Evolutionary conservation across 2,888 invertebrate species (phyloP), one percentile per base, ranked within the genome.

Genomic region (Tachina lurida): DNA sequence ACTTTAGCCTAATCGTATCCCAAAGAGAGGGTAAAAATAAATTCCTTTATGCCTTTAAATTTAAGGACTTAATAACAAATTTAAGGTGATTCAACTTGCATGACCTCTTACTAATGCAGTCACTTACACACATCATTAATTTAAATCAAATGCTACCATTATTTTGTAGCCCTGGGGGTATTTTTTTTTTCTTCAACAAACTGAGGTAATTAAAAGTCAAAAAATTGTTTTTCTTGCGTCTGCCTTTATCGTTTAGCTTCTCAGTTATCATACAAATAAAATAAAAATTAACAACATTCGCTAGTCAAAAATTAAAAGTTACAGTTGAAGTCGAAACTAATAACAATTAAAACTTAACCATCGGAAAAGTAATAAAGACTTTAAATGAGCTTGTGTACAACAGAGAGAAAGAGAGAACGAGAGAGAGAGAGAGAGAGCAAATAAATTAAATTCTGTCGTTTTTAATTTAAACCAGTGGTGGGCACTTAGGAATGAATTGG

Each of bases 211-310:
- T 31, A 65, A 76, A 63, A 47, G 13, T 39, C n/a, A 39, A 52
- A 58, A 63, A 17, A 10, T 17, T 17, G 1, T 17, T 8, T 62
- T 8, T 68, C 45, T n/a, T 45, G n/a, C 47, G 10, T 10, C 10
- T 49, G 31, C n/a, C 15, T 31, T n/a, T 9, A 65, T 79, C 8
- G 65, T 79, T 65, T 80, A 41, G 67, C 73, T n/a, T 22, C 54
- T 58, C 22, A 49, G 49, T 67, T 56, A 49, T 41, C 49, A 56
- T 17, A 49, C n/a, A 73, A 71, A 56, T 63, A 19, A 54, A 65
- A 47, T 7, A 10, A 60, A 76, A 62, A 58, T 43, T 52, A 45
- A 62, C 17, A 9, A 12, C 62, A 65, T 79, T 73, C 19, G 43
- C 5, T 4, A 22, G 45, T 10, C 19, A 39, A 31, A 49, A n/a